These are phyloP conservation scores for Papilio demoleus DNA, from an alignment of 2,888 invertebrate species.

Conservation along the genomic window DNA sequence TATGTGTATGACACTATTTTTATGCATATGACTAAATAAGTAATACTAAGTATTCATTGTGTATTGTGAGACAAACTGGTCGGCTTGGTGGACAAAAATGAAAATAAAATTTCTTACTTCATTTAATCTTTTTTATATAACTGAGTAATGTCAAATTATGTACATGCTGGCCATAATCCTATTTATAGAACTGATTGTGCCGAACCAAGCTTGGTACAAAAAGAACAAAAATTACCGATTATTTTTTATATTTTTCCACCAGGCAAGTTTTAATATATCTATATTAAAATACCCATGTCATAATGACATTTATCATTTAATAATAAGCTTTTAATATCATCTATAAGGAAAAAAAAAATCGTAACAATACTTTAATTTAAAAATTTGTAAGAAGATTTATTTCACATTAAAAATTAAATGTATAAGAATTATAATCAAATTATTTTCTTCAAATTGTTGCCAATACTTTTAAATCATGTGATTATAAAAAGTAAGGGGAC, in stretches of 20 bases:
- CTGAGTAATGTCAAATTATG: not conserved
- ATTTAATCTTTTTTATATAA: not conserved
- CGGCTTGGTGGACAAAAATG: not conserved
- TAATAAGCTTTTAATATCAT: slow-evolving; percentile 9
- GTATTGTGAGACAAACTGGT: not conserved
- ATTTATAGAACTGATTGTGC: too few relatives aligned
- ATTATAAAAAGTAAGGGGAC: not conserved
- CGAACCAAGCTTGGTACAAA: too few relatives aligned
- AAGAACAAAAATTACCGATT: too few relatives aligned
- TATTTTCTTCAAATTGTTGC: slow-evolving; percentile 11
- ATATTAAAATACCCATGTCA: not conserved
- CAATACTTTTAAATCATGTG: not conserved
- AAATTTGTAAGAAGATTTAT: not conserved
- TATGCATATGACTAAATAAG: slow-evolving; percentile 10
- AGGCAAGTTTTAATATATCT: not conserved
- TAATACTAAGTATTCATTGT: slow-evolving; percentile 6
- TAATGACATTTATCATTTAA: not conserved
- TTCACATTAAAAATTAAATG: not conserved
- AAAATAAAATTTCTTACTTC: not conserved
- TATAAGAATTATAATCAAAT: slow-evolving; percentile 4
- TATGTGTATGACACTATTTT: slow-evolving; percentile 7
- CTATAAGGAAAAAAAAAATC: not conserved
- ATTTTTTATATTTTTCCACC: not conserved
- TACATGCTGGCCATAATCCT: not conserved
- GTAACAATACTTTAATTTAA: not conserved